A percentile compares a stretch with the other conserved stretches of the same genome.
phyloP scores from a whole-genome alignment of 2,888 invertebrate species.

The Yponomeuta plumbellus region DNA sequence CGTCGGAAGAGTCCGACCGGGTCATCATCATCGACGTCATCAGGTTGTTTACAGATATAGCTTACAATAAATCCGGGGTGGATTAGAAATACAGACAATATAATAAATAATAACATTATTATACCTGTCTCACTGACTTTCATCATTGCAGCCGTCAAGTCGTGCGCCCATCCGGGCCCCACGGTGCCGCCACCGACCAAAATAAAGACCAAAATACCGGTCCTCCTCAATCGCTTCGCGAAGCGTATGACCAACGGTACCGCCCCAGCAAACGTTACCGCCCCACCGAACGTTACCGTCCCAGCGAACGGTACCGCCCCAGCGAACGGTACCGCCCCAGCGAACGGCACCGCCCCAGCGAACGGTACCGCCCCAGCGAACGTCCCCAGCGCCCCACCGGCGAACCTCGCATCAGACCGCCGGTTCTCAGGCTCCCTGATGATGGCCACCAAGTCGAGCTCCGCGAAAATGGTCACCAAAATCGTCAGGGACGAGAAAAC shows the following conservation, averaged over 20 bases:
- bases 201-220: slow-evolving; percentile 52
- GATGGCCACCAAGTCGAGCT: slow-evolving; percentile 77
- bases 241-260: background rate
- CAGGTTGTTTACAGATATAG: too few relatives aligned
- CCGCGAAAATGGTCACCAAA: slow-evolving; percentile 65
- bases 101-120: too few relatives aligned
- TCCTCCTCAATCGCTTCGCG: slow-evolving; percentile 36
- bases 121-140: background rate
- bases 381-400: too few relatives aligned
- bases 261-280: background rate
- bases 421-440: slow-evolving; percentile 56
- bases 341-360: background rate
- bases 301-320: background rate
- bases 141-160: slow-evolving; percentile 36
- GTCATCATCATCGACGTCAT: too few relatives aligned
- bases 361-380: background rate
- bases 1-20: too few relatives aligned
- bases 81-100: too few relatives aligned
- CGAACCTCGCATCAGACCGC: slow-evolving; percentile 27
- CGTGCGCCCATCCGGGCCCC: slow-evolving; percentile 27
- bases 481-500: slow-evolving; percentile 14
- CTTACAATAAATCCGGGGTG: too few relatives aligned
- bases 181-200: background rate
- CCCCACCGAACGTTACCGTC: background rate
- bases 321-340: background rate